Evolutionary conservation across 2,113 vertebrate genomes (phyloP).

Genomic region (Callithrix jacchus): DNA sequence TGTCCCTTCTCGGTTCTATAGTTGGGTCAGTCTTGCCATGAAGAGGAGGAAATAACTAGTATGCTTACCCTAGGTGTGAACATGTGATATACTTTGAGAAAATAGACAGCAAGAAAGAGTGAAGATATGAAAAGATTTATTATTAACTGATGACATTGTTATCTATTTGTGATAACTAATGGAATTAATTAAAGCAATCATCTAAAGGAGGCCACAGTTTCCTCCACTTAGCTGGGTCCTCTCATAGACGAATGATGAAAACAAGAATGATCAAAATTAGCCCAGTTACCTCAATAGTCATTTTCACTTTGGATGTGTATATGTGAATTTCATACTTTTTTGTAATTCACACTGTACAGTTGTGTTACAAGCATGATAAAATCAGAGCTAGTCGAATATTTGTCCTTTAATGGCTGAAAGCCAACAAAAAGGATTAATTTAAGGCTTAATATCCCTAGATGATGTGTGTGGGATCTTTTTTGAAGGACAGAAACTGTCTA

Average conservation of each 20-base stretch:
- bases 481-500: neutral
- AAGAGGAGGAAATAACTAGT: neutral
- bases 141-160: neutral
- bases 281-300: neutral
- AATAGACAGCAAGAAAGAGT: neutral
- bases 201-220: neutral
- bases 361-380: neutral
- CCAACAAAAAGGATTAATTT: neutral
- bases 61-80: neutral
- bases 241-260: neutral
- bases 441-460: slow-evolving; percentile 17
- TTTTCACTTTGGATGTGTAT: neutral
- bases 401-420: neutral
- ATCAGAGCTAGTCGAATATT: neutral
- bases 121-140: neutral
- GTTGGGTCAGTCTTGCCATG: neutral
- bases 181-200: neutral
- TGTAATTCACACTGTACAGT: neutral
- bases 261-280: neutral
- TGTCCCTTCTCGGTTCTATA: neutral
- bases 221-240: neutral
- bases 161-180: neutral
- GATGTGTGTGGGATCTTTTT: neutral
- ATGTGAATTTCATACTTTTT: neutral
- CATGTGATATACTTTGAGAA: neutral